phyloP scores from a whole-genome alignment of 2,797 vertebrate genomes.

The Peromyscus aztecus region DNA sequence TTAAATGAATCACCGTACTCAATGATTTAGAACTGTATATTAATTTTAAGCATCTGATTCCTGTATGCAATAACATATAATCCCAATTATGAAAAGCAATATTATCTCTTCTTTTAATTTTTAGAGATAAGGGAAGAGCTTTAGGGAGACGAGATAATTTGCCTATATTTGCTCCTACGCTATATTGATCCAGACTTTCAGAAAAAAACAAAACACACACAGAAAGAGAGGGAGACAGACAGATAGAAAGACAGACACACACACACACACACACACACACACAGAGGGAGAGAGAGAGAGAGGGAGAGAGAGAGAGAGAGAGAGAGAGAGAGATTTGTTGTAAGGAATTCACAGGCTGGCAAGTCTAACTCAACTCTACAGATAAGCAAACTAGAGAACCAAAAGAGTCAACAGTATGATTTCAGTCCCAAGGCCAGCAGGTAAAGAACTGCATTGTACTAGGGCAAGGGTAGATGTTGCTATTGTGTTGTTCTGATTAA shows the following conservation, averaged over 20 bases:
- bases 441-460: neutral
- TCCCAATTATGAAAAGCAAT: neutral
- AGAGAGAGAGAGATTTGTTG: neutral
- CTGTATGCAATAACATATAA: neutral
- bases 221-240: neutral
- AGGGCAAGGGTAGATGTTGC: too few species aligned
- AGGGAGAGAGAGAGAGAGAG: neutral
- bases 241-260: neutral
- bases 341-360: neutral
- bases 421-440: neutral
- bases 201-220: neutral
- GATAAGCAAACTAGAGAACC: neutral
- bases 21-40: slow-evolving; percentile 7
- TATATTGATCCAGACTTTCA: neutral
- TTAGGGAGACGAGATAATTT: neutral
- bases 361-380: neutral
- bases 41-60: neutral
- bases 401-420: neutral
- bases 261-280: neutral
- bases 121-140: neutral
- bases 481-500: neutral
- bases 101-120: neutral
- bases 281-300: neutral
- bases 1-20: neutral
- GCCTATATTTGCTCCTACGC: neutral